phyloP scores from a whole-genome alignment of 92 coral and sea anemone species.

The Siderastrea siderea region DNA sequence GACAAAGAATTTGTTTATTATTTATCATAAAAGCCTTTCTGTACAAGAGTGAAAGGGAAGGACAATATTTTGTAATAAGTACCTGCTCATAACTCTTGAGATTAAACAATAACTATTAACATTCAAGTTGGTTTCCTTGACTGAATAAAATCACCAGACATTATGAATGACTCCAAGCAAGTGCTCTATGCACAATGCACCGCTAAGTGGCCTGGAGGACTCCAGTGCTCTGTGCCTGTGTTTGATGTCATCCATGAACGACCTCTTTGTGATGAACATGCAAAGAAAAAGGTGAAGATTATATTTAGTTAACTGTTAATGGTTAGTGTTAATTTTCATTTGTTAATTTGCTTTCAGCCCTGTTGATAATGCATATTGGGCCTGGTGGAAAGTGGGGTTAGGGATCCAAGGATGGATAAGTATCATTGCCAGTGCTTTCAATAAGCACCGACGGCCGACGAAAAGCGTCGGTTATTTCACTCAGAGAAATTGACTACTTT shows the following conservation, averaged over 20 bases:
- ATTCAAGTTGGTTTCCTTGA: neutral
- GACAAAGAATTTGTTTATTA: too few species aligned
- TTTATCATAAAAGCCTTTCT: too few species aligned
- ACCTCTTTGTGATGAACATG: slow-evolving; percentile 95
- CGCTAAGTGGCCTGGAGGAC: slow-evolving; percentile 87
- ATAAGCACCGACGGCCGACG: too few species aligned
- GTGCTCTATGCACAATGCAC: slow-evolving; percentile 95
- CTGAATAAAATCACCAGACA: slow-evolving; percentile 69
- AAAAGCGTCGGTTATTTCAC: too few species aligned
- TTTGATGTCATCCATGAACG: slow-evolving; percentile 94
- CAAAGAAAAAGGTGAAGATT: slow-evolving; percentile 84
- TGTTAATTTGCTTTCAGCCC: too few species aligned
- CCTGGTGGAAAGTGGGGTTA: too few species aligned
- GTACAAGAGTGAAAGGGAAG: neutral
- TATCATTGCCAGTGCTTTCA: too few species aligned
- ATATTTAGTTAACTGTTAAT: neutral
- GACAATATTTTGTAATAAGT: neutral
- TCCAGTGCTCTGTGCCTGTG: slow-evolving; percentile 96
- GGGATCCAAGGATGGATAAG: too few species aligned
- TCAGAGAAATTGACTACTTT: too few species aligned
- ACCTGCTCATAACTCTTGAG: neutral
- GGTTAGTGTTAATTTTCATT: too few species aligned
- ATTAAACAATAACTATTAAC: neutral
- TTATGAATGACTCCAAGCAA: slow-evolving; percentile 85
- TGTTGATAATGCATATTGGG: too few species aligned